Base-by-base conservation (phyloP, 2,113 vertebrate species). In the Apodemus sylvaticus region DNA sequence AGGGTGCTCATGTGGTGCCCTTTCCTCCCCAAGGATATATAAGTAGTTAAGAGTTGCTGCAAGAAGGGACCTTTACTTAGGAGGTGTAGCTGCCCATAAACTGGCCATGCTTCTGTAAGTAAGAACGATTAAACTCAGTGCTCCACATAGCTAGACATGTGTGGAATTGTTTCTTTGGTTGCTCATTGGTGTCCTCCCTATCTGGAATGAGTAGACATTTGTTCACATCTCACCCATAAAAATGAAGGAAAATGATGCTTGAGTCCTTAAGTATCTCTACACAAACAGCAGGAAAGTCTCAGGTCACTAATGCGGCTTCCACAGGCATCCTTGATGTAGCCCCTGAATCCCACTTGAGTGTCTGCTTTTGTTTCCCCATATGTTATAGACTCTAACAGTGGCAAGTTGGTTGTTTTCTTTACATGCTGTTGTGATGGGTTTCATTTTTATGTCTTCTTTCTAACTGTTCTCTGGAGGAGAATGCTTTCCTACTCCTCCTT, bases 291-390 rank as follows among this genome's bases (percentile, higher is more conserved):
- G 20, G 31, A 42, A 77, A 62, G 77, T 58, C 42, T 22, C 29
- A 34, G 13, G 55, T 79, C n/a, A 78, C 29, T 89, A 51, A 62
- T 42, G 60, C 55, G 89, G 83, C 58, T 94, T 96, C 85, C 89
- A 64, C 16, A 29, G n/a, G 22, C 60, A 24, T 93, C 71, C 29
- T 78, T 78, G 62, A 55, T 66, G 45, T 51, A 34, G 29, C 20
- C 29, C 55, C 45, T 58, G 34, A 24, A 24, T 68, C 58, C 42
- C 14, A 7, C 36, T 31, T 12, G 7, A 73, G 26, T 55, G 8
- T 78, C 53, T 76, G 31, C 13, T 76, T 86, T 58, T 17, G 24
- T n/a, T 86, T 51, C 64, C 48, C 22, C 64, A 93, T 90, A 26
- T 5, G n/a, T 79, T 86, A 76, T 29, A 36, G 7, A 45, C 31